A percentile compares a stretch with the other conserved stretches of the same genome.
These are phyloP conservation scores for Falco columbarius DNA, from an alignment of 2,797 vertebrate species.

Conservation along the genomic window DNA sequence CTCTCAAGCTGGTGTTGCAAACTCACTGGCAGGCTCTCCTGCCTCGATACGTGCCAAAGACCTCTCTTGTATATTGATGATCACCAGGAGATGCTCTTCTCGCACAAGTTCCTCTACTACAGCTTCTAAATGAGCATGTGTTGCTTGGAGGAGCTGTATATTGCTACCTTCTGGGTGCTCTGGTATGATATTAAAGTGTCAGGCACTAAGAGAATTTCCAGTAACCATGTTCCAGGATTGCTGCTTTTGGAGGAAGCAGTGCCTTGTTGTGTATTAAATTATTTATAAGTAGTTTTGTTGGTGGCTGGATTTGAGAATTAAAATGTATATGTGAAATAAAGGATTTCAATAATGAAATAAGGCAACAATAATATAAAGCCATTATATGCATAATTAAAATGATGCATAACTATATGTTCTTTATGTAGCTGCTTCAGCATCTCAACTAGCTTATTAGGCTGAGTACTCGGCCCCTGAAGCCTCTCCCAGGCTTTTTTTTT, in stretches of 20 bases:
- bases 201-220: not conserved
- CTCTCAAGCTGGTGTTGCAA: not conserved
- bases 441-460: not conserved
- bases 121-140: not conserved
- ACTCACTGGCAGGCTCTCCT: not conserved
- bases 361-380: constrained; percentile 11
- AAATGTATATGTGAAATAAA: not conserved
- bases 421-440: not conserved
- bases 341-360: constrained; percentile 51
- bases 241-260: constrained; percentile 1
- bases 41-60: not conserved
- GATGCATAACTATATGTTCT: not conserved
- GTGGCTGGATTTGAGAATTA: not conserved
- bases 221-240: not conserved
- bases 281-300: not conserved
- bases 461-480: not conserved
- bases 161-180: not conserved
- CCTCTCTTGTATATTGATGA: not conserved
- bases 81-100: constrained; percentile 13
- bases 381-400: constrained; percentile 45
- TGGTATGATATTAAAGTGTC: not conserved
- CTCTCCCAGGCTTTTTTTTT: not conserved
- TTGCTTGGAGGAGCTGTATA: not conserved
- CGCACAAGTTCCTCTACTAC: not conserved
- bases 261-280: constrained; percentile 4